A percentile compares a stretch with the other conserved stretches of the same genome.
Evolutionary conservation across 2,797 vertebrate genomes (phyloP).

Genomic region (Octomys mimax): DNA sequence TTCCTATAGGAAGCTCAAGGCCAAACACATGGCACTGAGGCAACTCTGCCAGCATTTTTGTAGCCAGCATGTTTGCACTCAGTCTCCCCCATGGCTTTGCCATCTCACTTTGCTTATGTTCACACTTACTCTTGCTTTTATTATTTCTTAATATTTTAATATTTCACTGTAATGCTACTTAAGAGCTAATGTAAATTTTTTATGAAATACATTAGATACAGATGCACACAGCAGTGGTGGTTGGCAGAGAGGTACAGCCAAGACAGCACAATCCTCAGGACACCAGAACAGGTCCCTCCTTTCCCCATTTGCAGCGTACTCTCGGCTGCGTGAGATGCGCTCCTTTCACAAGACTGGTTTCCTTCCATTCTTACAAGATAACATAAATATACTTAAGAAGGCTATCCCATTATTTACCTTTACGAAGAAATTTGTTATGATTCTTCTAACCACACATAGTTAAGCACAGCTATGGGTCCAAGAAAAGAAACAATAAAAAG

Average conservation of each 20-base stretch:
- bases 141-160: conserved; percentile 9
- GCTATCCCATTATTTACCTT: not conserved
- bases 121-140: not conserved
- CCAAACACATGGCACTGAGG: not conserved
- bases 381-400: conserved; percentile 10
- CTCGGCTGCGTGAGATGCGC: conserved; percentile 13
- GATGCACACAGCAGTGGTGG: not conserved
- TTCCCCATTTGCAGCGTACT: not conserved
- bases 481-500: conserved; percentile 26
- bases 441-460: not conserved
- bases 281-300: not conserved
- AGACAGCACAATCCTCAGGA: not conserved
- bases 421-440: conserved; percentile 8
- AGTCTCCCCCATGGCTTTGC: not conserved
- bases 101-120: not conserved
- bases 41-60: not conserved
- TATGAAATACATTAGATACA: not conserved
- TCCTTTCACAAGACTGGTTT: conserved; percentile 44
- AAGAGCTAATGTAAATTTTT: not conserved
- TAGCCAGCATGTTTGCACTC: not conserved
- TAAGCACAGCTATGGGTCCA: not conserved
- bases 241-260: not conserved
- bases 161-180: not conserved
- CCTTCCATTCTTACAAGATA: not conserved
- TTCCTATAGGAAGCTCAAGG: conserved; percentile 11